Evolutionary conservation across 64 coral and sea anemone genomes (phyloP).

Genomic region (Cladopsammia gracilis): DNA sequence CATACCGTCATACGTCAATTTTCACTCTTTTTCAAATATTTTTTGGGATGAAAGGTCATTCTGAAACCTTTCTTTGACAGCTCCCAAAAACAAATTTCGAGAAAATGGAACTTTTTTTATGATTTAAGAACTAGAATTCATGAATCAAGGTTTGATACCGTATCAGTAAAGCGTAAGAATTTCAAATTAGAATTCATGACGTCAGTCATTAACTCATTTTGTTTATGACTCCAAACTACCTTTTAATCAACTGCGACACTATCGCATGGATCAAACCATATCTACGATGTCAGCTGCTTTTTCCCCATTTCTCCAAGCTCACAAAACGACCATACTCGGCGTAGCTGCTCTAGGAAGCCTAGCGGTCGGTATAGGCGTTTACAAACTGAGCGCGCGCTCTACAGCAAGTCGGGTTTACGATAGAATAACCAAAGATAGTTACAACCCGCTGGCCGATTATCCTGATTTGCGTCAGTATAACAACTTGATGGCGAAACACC

Average conservation of each 20-base stretch:
- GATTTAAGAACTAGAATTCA: too few relatives aligned
- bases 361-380: background rate
- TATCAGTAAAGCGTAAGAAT: background rate
- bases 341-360: background rate
- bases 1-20: too few relatives aligned
- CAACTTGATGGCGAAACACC: conserved; percentile 84
- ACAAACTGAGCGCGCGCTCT: background rate
- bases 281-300: background rate
- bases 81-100: too few relatives aligned
- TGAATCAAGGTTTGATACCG: too few relatives aligned
- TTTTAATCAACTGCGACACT: background rate
- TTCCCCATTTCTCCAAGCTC: background rate
- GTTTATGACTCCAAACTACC: background rate
- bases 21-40: too few relatives aligned
- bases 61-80: too few relatives aligned
- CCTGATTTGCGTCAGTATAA: conserved; percentile 84
- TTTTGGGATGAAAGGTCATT: too few relatives aligned
- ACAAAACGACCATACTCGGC: conserved; percentile 11
- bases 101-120: too few relatives aligned
- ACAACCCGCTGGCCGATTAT: conserved; percentile 66
- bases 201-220: background rate
- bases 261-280: background rate
- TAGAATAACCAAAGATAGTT: background rate
- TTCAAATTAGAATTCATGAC: background rate
- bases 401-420: background rate